A percentile compares a stretch with the other conserved stretches of the same genome.
These are phyloP conservation scores for Conus betulinus DNA, from an alignment of 1,140 invertebrate species.

Conservation along the genomic window DNA sequence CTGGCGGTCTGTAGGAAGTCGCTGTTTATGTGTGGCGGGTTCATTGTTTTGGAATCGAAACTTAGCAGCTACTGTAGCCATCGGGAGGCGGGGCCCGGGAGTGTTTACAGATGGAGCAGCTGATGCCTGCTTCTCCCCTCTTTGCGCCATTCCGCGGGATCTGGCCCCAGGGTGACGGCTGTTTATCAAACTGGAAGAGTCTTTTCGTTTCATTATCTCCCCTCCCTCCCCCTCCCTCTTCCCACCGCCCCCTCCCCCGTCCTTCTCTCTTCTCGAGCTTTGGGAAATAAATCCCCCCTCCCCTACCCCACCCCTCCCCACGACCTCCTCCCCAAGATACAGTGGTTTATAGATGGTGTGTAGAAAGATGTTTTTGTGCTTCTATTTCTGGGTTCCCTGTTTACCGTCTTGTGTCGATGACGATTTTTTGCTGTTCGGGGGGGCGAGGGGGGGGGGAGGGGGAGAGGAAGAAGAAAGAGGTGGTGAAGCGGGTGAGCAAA, in stretches of 20 bases:
- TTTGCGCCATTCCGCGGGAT: background rate
- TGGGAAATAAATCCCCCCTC: background rate
- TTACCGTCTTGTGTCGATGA: no score
- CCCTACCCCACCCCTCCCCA: background rate
- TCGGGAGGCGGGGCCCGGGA: background rate
- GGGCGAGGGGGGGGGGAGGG: no score
- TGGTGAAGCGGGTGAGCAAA: background rate
- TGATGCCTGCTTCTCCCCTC: background rate
- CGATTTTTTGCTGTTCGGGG: no score
- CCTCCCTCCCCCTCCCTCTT: background rate
- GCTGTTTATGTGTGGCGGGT: conserved; percentile 12
- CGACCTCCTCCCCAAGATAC: background rate
- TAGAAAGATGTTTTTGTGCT: background rate
- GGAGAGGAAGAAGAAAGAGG: no score
- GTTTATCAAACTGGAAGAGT: background rate
- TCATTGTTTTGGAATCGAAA: conserved; percentile 32
- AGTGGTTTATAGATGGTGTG: background rate
- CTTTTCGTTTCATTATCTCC: background rate
- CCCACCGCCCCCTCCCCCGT: background rate
- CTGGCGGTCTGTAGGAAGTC: conserved; percentile 11
- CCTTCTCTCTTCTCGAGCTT: background rate
- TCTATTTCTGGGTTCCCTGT: no score
- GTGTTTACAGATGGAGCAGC: conserved; percentile 25
- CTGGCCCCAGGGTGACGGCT: conserved; percentile 9
- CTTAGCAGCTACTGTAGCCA: conserved; percentile 33